These are phyloP conservation scores for Lathronympha strigana DNA, from an alignment of 2,888 invertebrate species.

Conservation along the genomic window DNA sequence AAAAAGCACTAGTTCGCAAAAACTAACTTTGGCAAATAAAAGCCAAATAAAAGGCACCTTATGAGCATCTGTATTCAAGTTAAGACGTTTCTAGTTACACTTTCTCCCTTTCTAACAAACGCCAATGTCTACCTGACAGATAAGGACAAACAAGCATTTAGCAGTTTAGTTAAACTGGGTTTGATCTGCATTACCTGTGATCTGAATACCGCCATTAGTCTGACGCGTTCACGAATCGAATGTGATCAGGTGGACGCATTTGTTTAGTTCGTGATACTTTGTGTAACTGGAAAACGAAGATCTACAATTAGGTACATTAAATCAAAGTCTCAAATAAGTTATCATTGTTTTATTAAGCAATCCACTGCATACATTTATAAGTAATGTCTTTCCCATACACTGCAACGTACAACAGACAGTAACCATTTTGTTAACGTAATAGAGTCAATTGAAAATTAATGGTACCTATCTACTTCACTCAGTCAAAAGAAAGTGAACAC, in stretches of 20 bases:
- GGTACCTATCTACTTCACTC: conserved; percentile 8
- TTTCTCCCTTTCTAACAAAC: too few species aligned
- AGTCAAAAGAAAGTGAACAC: background rate
- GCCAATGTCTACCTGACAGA: too few species aligned
- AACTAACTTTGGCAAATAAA: too few species aligned
- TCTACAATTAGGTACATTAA: background rate
- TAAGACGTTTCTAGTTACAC: too few species aligned
- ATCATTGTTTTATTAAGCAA: conserved; percentile 36
- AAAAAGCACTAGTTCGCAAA: too few species aligned
- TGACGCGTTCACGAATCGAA: background rate
- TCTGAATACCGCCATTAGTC: background rate
- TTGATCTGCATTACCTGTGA: too few species aligned
- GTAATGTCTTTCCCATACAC: conserved; percentile 14
- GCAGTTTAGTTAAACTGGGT: too few species aligned
- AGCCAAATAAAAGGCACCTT: too few species aligned
- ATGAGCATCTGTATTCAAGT: too few species aligned
- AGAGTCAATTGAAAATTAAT: conserved; percentile 17
- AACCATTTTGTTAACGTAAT: conserved; percentile 17
- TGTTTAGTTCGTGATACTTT: too few species aligned
- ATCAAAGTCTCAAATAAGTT: conserved; percentile 6
- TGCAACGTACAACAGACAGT: conserved; percentile 26
- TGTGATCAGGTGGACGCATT: background rate
- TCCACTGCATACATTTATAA: conserved; percentile 27
- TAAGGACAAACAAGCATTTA: too few species aligned
- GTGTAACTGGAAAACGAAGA: conserved; percentile 1